These are phyloP conservation scores for Procapra przewalskii DNA, from an alignment of 2,113 vertebrate genomes.

Conservation along the genomic window DNA sequence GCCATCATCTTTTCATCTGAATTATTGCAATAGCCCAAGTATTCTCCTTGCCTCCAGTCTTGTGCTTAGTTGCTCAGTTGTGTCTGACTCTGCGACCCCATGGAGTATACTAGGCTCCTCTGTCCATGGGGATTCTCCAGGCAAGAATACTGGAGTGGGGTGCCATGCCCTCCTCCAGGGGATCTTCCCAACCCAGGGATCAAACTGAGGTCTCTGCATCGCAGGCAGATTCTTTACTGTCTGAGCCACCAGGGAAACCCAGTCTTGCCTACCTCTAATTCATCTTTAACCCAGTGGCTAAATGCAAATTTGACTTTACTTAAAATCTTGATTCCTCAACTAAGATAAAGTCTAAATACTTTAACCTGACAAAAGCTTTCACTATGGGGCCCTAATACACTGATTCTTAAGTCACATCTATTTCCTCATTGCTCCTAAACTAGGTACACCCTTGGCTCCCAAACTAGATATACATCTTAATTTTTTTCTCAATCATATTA, in stretches of 20 bases:
- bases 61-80: background rate
- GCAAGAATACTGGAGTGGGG: background rate
- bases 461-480: background rate
- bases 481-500: constrained; percentile 11
- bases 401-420: background rate
- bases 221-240: background rate
- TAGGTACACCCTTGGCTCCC: background rate
- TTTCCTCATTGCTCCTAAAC: background rate
- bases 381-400: background rate
- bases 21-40: background rate
- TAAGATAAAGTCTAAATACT: constrained; percentile 10
- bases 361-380: background rate
- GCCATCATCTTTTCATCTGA: background rate
- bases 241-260: background rate
- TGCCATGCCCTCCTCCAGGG: background rate
- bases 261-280: background rate
- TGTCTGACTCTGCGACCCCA: background rate
- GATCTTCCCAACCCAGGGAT: background rate
- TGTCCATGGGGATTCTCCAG: background rate
- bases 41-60: background rate
- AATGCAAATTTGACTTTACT: constrained; percentile 4
- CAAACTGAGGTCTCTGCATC: background rate
- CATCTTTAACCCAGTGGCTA: background rate
- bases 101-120: background rate
- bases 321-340: background rate